Base-by-base conservation (phyloP, 2,113 vertebrate genomes). In the Lycaon pictus region DNA sequence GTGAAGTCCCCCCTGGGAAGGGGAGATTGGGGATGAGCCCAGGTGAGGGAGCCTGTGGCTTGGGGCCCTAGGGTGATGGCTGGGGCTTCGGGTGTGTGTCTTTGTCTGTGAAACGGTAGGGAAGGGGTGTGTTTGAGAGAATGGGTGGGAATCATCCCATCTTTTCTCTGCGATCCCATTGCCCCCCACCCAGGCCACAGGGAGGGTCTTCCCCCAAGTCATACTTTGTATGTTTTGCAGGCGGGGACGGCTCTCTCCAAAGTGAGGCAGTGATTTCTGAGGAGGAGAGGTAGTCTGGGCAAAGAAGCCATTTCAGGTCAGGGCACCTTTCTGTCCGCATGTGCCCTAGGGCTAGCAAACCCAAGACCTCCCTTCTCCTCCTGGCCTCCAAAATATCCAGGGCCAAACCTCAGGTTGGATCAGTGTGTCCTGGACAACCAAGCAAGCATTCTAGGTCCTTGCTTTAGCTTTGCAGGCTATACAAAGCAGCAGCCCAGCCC, bases 71-170 rank as follows among this genome's bases (percentile, higher is more conserved):
- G 67, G 86, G 77, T 87, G 72, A 82, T 76, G 74, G 35, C 81
- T 19, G 20, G 27, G 82, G 77, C 77, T 95, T 90, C 72, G 95
- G 88, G 92, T 96, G 95, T 97, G 89, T 92, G 97, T 93, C 95
- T 98, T 98, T 98, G 98, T 98, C 83, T 96, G 53, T 58, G 85
- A 76, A 56, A 96, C 58, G 48, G 58, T 67, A 86, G 32, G 48
- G 86, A 95, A 97, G 87, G 95, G 94, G 84, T 87, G 97, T 98
- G 94, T 96, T 93, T 84, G 90, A 74, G 87, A 80, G 72, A 67
- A 62, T 67, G 76, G 11, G 10, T 95, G 35, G 85, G 72, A 91
- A 91, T 65, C 76, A 91, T 65, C 76, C 83, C 65, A 67, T 77
- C 10, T 88, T 74, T 82, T 72, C 90, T 91, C 60, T 74, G 51